phyloP scores from a whole-genome alignment of 2,113 vertebrate genomes.

The Chlamydotis undulata region DNA sequence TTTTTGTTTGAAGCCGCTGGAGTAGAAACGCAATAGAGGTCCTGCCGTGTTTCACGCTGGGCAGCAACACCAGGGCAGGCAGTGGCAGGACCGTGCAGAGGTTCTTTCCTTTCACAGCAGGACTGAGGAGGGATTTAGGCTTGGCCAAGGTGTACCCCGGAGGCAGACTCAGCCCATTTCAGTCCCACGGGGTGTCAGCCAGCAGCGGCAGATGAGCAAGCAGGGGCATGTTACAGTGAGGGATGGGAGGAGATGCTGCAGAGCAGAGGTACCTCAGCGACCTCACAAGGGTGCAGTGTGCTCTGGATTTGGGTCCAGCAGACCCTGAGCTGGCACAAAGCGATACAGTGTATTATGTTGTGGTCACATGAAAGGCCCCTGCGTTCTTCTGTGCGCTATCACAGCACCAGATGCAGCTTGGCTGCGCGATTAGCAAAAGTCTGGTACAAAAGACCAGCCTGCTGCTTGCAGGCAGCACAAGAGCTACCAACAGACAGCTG shows the following conservation, averaged over 20 bases:
- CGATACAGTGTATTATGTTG: accelerated
- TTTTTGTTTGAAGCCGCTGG: background rate
- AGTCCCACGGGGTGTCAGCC: background rate
- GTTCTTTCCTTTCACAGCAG: background rate
- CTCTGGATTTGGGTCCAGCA: background rate
- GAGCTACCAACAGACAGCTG: background rate
- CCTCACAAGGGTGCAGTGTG: accelerated
- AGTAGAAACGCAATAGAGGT: background rate
- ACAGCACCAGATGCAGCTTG: accelerated
- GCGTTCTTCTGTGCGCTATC: background rate
- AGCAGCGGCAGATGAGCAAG: background rate
- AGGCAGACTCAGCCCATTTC: background rate
- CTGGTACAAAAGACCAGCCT: background rate
- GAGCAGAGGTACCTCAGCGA: background rate
- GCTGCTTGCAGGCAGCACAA: background rate
- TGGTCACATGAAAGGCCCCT: too few relatives aligned
- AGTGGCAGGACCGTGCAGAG: background rate
- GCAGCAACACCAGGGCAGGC: background rate
- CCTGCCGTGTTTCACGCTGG: background rate
- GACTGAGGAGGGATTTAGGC: background rate
- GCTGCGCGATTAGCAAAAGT: background rate
- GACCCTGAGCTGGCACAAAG: background rate
- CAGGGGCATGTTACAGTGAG: background rate
- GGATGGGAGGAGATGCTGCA: background rate
- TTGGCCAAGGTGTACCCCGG: background rate